Evolutionary conservation across 2,888 invertebrate genomes (phyloP).

Genomic region (Lottia scabra): DNA sequence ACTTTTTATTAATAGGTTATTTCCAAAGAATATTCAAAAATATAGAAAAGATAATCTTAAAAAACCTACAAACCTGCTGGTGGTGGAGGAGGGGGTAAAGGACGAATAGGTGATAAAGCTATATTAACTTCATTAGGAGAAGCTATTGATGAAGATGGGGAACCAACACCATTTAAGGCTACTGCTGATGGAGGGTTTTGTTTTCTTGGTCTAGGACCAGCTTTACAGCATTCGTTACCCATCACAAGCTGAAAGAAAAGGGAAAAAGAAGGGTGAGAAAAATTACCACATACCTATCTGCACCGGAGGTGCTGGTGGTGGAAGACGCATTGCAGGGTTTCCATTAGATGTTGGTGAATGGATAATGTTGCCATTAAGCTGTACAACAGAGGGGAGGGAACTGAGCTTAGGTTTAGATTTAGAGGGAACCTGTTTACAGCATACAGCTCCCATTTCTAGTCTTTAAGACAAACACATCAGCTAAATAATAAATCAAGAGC

Average conservation of each 20-base stretch:
- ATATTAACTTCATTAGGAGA: not conserved
- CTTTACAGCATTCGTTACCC: not conserved
- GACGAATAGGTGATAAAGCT: not conserved
- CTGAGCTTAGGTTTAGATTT: not conserved
- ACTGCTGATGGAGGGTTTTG: not conserved
- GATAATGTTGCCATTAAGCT: not conserved
- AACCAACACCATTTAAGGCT: not conserved
- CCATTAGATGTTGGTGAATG: too few species aligned
- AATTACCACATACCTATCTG: not conserved
- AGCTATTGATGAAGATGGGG: not conserved
- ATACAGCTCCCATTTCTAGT: not conserved
- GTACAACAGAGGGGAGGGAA: not conserved
- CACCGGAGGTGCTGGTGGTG: not conserved
- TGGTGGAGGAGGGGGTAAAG: not conserved
- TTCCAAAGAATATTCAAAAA: too few species aligned
- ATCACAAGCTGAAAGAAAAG: not conserved
- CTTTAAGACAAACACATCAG: not conserved
- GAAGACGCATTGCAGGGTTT: not conserved
- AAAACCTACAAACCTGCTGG: not conserved
- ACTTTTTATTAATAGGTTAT: too few species aligned
- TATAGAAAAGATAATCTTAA: too few species aligned
- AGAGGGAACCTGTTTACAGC: not conserved
- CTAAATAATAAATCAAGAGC: not conserved
- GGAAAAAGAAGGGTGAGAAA: not conserved
- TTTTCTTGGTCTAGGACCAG: not conserved